Evolutionary conservation across 2,797 vertebrate genomes (phyloP), one percentile per base, ranked within the genome.

Genomic region (Pteronotus mesoamericanus): DNA sequence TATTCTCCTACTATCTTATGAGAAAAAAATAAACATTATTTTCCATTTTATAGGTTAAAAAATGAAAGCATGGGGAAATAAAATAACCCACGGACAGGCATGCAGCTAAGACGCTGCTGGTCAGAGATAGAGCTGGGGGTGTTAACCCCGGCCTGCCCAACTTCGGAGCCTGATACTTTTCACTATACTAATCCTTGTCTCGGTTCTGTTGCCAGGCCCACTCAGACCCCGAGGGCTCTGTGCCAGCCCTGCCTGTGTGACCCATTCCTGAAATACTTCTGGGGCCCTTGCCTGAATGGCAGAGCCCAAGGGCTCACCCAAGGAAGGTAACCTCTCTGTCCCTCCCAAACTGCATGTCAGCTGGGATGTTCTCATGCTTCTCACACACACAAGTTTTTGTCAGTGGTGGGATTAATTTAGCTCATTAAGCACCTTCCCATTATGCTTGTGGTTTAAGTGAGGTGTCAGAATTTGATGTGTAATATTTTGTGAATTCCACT

Each of bases 401-500:
- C 92, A 95, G 92, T 37, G 66, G 86, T 95, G 95, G 42, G 88
- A 96, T 92, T 96, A 95, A 85, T 97, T 98, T 95, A 86, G 96
- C 90, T 86, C 94, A 46, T 95, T 97, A 95, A 79, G 44, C 85
- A 80, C 91, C 44, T 96, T 98, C 82, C 71, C 83, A 80, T 74
- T 95, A 19, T 83, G 91, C 85, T 66, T 84, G 37, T 71, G 44
- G 85, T 75, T 78, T 51, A 90, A 95, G 83, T 34, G 91, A 95
- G 61, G 51, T 86, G 94, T 96, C 96, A 94, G 71, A 71, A 84
- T 53, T 95, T 75, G 91, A 94, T 55, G 57, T 61, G 85, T 90
- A 88, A 82, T 96, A 94, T 89, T 94, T 96, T 86, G 78, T 97
- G 96, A 97, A 85, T 93, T 80, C n/a, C 75, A 69, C 0, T 84